These are phyloP conservation scores for Baryphthengus martii DNA, from an alignment of 2,113 vertebrate genomes.

Conservation along the genomic window DNA sequence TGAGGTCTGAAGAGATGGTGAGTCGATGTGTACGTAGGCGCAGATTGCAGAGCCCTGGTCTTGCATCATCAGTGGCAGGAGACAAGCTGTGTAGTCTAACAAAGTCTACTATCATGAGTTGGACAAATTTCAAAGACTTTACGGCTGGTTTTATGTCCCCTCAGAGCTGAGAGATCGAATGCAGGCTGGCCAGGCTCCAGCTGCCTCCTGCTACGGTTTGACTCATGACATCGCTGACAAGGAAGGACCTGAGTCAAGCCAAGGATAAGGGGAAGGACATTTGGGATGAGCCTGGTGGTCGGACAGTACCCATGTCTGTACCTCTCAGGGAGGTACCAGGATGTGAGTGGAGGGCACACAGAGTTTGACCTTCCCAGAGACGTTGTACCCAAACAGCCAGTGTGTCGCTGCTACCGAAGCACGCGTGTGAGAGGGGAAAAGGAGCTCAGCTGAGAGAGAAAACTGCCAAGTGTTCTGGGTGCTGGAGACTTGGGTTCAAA, in stretches of 20 bases:
- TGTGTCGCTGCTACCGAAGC: rapidly evolving
- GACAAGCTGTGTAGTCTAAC: background rate
- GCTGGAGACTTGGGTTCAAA: background rate
- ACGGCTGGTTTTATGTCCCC: background rate
- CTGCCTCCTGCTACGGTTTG: background rate
- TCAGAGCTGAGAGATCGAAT: background rate
- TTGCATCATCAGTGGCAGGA: background rate
- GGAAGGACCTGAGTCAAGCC: background rate
- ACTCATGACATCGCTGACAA: background rate
- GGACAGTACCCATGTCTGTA: background rate
- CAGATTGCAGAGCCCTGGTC: background rate
- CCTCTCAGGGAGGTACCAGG: background rate
- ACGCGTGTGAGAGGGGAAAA: background rate
- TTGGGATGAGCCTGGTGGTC: background rate
- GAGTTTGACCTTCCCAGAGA: background rate
- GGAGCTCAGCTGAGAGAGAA: background rate
- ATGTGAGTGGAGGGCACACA: rapidly evolving
- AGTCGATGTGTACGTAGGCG: background rate
- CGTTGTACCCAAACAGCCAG: background rate
- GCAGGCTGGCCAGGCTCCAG: background rate
- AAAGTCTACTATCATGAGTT: background rate
- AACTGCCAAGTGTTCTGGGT: background rate
- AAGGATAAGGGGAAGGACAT: background rate
- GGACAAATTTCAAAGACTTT: background rate
- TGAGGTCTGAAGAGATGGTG: background rate